phyloP scores from a whole-genome alignment of 2,888 invertebrate genomes.

The Aphidius colemani region DNA sequence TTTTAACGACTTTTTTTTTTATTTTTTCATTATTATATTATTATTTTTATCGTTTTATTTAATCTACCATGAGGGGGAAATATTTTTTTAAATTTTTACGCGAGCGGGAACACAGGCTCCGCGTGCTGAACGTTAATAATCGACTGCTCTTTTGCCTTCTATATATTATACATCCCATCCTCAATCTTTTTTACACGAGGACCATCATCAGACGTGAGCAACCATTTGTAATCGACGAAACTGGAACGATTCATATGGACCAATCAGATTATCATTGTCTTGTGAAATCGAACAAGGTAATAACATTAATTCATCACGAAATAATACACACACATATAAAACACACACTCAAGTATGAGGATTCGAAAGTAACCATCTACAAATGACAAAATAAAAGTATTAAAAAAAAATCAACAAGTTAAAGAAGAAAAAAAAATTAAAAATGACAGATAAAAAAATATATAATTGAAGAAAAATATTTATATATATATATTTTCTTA shows the following conservation, averaged over 20 bases:
- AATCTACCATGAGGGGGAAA: conserved; percentile 21
- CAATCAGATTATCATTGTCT: conserved; percentile 3
- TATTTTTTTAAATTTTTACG: conserved; percentile 1
- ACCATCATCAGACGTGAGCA: not conserved
- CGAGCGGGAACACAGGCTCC: conserved; percentile 11
- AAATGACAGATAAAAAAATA: no score
- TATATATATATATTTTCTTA: no score
- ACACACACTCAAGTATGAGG: not conserved
- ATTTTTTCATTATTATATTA: not conserved
- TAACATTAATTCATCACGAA: not conserved
- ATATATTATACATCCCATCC: conserved; percentile 1
- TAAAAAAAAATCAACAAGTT: no score
- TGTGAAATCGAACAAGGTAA: conserved; percentile 11
- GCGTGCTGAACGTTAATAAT: conserved; percentile 12
- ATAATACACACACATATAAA: conserved; percentile 3
- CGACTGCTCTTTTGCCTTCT: conserved; percentile 9
- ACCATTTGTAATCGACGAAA: conserved; percentile 27
- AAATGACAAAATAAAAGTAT: no score
- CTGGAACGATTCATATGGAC: conserved; percentile 24
- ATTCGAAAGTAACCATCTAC: no score
- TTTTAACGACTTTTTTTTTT: conserved; percentile 8
- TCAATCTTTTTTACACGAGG: conserved; percentile 1
- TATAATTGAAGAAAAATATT: no score
- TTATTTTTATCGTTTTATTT: conserved; percentile 28
- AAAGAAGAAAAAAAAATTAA: no score